phyloP scores from a whole-genome alignment of 2,888 invertebrate genomes.

The Monochamus alternatus region DNA sequence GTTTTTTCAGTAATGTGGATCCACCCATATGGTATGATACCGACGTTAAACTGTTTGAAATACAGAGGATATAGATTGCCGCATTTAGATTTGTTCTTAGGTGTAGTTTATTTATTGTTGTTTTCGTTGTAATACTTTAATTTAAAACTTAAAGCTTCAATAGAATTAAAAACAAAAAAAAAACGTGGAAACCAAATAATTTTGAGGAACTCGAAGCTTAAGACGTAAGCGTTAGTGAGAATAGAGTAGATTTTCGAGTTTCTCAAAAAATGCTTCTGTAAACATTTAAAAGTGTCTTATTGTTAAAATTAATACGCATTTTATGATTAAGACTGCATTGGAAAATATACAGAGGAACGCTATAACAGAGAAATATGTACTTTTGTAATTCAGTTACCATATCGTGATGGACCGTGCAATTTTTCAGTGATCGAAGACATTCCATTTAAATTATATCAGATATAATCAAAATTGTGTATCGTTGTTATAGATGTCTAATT shows the following conservation, averaged over 20 bases:
- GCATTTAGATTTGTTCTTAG: constrained; percentile 31
- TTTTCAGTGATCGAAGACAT: not conserved
- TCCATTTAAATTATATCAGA: constrained; percentile 19
- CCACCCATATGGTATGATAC: constrained; percentile 99
- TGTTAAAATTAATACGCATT: constrained; percentile 21
- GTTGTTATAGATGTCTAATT: constrained; percentile 22
- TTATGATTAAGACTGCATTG: constrained; percentile 24
- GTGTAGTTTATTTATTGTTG: constrained; percentile 39
- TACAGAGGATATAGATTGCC: constrained; percentile 87
- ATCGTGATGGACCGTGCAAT: constrained; percentile 6
- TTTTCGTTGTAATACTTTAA: not conserved
- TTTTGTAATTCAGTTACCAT: constrained; percentile 40
- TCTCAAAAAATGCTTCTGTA: constrained; percentile 4
- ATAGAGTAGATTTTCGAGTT: not conserved
- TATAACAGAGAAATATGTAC: constrained; percentile 31
- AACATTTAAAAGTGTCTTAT: constrained; percentile 39
- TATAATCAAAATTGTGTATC: constrained; percentile 16
- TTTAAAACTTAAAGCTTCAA: not conserved
- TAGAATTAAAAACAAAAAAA: not conserved
- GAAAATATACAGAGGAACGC: constrained; percentile 22
- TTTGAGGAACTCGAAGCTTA: constrained; percentile 3
- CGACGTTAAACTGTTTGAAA: constrained; percentile 98
- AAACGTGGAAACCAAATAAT: constrained; percentile 2
- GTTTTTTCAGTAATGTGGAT: constrained; percentile 89
- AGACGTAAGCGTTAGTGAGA: not conserved